A percentile compares a stretch with the other conserved stretches of the same genome.
phyloP scores from a whole-genome alignment of 2,888 invertebrate genomes.

The Latrodectus hesperus region DNA sequence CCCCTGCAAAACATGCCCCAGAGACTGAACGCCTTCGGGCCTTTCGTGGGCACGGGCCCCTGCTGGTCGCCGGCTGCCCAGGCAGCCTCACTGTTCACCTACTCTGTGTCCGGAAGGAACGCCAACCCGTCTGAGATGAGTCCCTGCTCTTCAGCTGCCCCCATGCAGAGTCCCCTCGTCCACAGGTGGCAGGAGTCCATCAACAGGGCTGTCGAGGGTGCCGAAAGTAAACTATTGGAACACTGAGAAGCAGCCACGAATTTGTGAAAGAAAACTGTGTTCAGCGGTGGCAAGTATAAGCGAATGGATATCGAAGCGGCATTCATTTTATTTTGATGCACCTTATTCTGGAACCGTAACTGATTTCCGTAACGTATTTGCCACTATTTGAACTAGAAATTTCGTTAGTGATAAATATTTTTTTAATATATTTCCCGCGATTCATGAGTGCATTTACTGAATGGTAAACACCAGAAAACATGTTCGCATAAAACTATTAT shows the following conservation, averaged over 20 bases:
- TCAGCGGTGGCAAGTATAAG: no score
- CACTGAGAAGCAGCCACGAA: conserved; percentile 12
- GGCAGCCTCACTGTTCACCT: conserved; percentile 42
- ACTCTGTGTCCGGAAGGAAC: conserved; percentile 32
- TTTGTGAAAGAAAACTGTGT: no score
- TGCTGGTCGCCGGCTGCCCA: conserved; percentile 54
- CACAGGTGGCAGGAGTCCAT: conserved; percentile 64
- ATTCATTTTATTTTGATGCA: no score
- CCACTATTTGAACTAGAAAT: no score
- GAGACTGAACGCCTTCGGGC: conserved; percentile 36
- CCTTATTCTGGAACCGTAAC: no score
- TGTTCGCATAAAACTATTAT: no score
- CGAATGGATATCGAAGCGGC: no score
- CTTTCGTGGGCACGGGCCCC: conserved; percentile 24
- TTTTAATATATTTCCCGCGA: no score
- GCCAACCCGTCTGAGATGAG: not conserved
- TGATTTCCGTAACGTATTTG: no score
- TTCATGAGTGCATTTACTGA: no score
- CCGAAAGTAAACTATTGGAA: conserved; percentile 33
- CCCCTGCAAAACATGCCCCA: conserved; percentile 50
- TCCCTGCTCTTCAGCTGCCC: not conserved
- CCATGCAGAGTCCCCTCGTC: conserved; percentile 36
- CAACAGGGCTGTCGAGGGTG: conserved; percentile 4
- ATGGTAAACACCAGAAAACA: no score
- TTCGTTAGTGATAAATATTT: no score